Evolutionary conservation across 1,140 invertebrate genomes (phyloP).

Genomic region (Zaprionus taronus): DNA sequence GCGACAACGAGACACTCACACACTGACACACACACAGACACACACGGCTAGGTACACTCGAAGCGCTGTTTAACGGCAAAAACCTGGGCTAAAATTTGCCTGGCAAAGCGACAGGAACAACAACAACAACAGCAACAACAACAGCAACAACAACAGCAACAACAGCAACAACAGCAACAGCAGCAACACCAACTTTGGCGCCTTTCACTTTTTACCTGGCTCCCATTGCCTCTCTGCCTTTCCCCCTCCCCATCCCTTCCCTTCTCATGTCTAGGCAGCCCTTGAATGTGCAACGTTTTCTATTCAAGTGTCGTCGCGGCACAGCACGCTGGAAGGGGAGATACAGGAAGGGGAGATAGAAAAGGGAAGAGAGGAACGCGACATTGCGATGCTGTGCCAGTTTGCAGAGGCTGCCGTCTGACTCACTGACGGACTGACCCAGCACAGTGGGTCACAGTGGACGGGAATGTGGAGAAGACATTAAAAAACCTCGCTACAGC

Average conservation of each 20-base stretch:
- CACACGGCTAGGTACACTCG: slow-evolving; percentile 24
- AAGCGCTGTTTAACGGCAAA: slow-evolving; percentile 62
- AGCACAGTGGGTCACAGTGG: not conserved
- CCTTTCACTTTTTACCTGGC: slow-evolving; percentile 76
- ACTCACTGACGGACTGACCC: slow-evolving; percentile 1
- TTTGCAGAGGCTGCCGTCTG: slow-evolving; percentile 35
- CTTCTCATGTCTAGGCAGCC: not conserved
- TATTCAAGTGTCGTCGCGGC: slow-evolving; percentile 52
- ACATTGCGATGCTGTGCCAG: slow-evolving; percentile 49
- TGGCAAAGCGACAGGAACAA: slow-evolving; percentile 46
- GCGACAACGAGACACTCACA: slow-evolving; percentile 46
- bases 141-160: slow-evolving; percentile 50
- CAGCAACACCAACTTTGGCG: slow-evolving; percentile 56
- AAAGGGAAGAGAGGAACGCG: slow-evolving; percentile 12
- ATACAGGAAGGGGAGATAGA: not conserved
- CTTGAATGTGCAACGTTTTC: slow-evolving; percentile 72
- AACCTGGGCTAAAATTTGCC: slow-evolving; percentile 62
- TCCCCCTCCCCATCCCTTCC: not conserved
- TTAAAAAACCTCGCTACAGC: not conserved
- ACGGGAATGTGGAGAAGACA: not conserved
- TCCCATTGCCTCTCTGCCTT: not conserved
- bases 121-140: slow-evolving; percentile 48
- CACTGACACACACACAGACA: slow-evolving; percentile 18
- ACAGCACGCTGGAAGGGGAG: not conserved
- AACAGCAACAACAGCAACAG: slow-evolving; percentile 44